Percentiles rank a stretch among this genome's conserved stretches.
phyloP scores from a whole-genome alignment of 2,113 vertebrate genomes.

The Cyphomyrus discorhynchus region DNA sequence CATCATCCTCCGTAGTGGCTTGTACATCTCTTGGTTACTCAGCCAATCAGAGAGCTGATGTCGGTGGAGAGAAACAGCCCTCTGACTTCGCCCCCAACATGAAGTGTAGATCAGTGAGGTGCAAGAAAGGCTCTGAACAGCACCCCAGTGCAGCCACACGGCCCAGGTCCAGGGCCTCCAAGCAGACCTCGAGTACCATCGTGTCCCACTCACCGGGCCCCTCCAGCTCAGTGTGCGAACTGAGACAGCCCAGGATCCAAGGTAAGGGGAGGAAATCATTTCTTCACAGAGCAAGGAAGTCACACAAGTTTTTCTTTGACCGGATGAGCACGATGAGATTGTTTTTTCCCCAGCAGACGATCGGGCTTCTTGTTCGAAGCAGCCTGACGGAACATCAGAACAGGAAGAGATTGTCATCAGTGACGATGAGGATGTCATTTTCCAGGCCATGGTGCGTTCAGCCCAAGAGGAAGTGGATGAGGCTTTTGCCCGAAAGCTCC shows the following conservation, averaged over 20 bases:
- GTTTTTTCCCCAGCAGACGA: not conserved
- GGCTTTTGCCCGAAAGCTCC: constrained; percentile 55
- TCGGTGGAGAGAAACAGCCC: not conserved
- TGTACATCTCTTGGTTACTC: not conserved
- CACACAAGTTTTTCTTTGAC: not conserved
- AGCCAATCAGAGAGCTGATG: not conserved
- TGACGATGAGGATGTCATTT: constrained; percentile 47
- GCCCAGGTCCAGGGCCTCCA: not conserved
- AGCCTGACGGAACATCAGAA: constrained; percentile 18
- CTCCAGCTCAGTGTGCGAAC: not conserved
- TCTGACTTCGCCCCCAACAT: not conserved
- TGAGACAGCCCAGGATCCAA: not conserved
- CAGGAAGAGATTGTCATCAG: constrained; percentile 52
- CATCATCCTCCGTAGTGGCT: not conserved
- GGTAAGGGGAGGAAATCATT: not conserved
- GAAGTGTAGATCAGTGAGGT: not conserved
- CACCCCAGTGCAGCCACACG: not conserved
- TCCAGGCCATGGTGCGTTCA: constrained; percentile 39
- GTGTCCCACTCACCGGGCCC: not conserved
- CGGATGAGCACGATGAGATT: not conserved
- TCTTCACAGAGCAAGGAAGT: not conserved
- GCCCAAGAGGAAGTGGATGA: constrained; percentile 60
- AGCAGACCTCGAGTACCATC: too few relatives aligned
- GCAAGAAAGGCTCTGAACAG: not conserved
- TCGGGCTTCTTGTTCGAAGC: not conserved